Evolutionary conservation across 2,888 invertebrate genomes (phyloP).

Genomic region (Hybos culiciformis): DNA sequence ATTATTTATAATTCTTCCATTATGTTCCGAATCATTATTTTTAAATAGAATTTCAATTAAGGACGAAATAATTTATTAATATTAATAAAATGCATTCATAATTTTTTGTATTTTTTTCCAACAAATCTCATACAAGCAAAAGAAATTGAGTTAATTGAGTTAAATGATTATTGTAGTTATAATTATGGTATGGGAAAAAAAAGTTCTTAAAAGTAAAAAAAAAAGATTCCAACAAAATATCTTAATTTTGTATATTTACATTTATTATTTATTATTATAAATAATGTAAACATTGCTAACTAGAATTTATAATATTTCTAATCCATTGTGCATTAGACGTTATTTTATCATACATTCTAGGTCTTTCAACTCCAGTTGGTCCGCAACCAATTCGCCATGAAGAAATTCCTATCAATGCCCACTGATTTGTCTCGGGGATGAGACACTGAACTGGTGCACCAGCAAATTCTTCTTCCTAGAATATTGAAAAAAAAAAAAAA

Average conservation of each 20-base stretch:
- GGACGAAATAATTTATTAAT: no score
- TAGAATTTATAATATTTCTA: slow-evolving; percentile 51
- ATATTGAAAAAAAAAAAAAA: slow-evolving; percentile 7
- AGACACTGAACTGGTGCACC: slow-evolving; percentile 78
- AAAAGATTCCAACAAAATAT: not conserved
- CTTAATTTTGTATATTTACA: not conserved
- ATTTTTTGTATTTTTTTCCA: no score
- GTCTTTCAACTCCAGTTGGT: slow-evolving; percentile 60
- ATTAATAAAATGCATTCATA: no score
- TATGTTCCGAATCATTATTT: no score
- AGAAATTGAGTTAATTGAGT: no score
- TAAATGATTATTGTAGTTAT: no score
- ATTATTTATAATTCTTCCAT: no score
- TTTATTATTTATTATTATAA: not conserved
- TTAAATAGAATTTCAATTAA: no score
- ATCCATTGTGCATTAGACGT: slow-evolving; percentile 78
- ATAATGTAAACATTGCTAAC: slow-evolving; percentile 14
- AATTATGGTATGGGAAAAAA: no score
- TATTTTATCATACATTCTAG: slow-evolving; percentile 70
- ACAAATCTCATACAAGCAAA: no score
- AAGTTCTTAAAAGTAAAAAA: not conserved
- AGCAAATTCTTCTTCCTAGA: slow-evolving; percentile 74
- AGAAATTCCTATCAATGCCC: slow-evolving; percentile 68
- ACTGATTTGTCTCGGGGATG: slow-evolving; percentile 52
- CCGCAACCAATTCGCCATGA: slow-evolving; percentile 79